A percentile compares a stretch with the other conserved stretches of the same genome.
These are phyloP conservation scores for Halichoerus grypus DNA, from an alignment of 2,113 vertebrate species.

Conservation along the genomic window DNA sequence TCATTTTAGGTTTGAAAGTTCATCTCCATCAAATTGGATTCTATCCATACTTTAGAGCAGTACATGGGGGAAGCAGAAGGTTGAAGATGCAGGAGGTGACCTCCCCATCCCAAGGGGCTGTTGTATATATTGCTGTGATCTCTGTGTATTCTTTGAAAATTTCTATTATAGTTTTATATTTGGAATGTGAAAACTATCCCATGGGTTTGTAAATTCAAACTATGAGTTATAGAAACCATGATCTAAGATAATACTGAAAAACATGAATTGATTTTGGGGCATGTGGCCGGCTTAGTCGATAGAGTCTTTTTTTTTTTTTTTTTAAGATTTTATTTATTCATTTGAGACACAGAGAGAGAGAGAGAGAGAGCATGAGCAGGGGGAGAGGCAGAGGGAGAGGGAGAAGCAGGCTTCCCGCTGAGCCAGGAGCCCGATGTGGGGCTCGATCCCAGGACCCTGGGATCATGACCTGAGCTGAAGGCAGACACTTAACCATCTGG, in stretches of 20 bases:
- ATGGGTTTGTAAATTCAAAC: background rate
- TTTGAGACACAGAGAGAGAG: no score
- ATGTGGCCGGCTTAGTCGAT: background rate
- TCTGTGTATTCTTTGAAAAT: constrained; percentile 8
- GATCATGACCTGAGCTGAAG: no score
- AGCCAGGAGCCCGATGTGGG: no score
- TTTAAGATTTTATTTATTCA: no score
- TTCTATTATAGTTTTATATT: constrained; percentile 4
- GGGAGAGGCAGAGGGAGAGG: no score
- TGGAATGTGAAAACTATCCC: background rate
- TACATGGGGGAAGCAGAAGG: background rate
- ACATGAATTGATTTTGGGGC: background rate
- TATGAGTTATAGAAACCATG: background rate
- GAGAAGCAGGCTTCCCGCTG: no score
- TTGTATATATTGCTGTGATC: background rate
- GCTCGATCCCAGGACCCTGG: no score
- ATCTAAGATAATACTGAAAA: background rate
- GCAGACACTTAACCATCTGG: no score
- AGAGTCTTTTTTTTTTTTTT: no score
- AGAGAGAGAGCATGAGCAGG: no score
- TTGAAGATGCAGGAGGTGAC: background rate
- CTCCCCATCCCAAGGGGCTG: background rate
- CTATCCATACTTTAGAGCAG: background rate
- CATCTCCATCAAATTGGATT: constrained; percentile 4
- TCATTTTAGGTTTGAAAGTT: background rate